Evolutionary conservation across 2,797 vertebrate genomes (phyloP), one percentile per base, ranked within the genome.

Genomic region (Cyprinodon diabolis): DNA sequence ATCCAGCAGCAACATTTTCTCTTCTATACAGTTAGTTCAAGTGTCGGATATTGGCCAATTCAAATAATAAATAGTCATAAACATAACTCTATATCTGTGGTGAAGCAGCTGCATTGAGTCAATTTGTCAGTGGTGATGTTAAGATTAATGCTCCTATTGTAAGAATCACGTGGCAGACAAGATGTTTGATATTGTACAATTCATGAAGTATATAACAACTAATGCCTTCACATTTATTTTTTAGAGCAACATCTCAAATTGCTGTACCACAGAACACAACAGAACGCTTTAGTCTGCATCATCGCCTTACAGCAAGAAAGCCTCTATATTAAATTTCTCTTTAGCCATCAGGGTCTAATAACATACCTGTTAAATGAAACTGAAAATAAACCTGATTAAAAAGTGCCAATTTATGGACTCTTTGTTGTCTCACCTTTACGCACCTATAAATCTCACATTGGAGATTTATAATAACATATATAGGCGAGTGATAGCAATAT

Each of bases 11-110:
- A 80, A 70, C 73, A 68, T 87, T 86, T 89, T 78, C 76, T 77
- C 72, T 66, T 57, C 68, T 82, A 84, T 78, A 77, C 43, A 52
- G 69, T 84, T 90, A 83, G 91, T 91, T 90, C 88, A 86, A 83
- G 76, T 77, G 82, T 84, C 81, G 77, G 71, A 84, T 83, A 84
- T 49, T 43, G n/a, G 48, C 48, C 58, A 40, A 25, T 54, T 63
- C 48, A 54, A 55, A 45, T 11, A 30, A 17, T 55, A 19, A 14
- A 23, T 45, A 57, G 54, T 11, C 45, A 21, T 47, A 30, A 21
- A 35, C 21, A 12, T 35, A 48, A 43, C 56, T 30, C 23, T 25
- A 47, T 17, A 45, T 19, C n/a, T 35, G 10, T 70, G 55, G 15
- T 12, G 21, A 30, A 4, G 55, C 43, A 48, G 55, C 12, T 13